These are phyloP conservation scores for Zaprionus camerounensis DNA, from an alignment of 1,140 invertebrate genomes.

Conservation along the genomic window DNA sequence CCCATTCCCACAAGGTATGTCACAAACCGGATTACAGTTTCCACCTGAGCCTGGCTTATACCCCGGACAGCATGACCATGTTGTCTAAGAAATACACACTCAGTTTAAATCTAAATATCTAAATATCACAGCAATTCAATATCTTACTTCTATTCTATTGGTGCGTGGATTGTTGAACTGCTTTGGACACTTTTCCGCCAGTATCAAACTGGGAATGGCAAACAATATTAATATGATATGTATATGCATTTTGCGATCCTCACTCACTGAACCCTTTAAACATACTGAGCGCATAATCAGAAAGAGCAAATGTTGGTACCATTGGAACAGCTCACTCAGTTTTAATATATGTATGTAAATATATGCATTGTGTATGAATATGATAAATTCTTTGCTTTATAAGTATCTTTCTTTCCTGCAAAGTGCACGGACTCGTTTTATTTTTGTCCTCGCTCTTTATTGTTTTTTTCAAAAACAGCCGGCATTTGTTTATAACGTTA, in stretches of 20 bases:
- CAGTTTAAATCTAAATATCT: background rate
- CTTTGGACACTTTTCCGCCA: background rate
- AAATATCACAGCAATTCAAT: background rate
- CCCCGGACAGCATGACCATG: background rate
- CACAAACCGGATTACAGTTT: background rate
- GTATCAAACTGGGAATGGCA: background rate
- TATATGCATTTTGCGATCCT: background rate
- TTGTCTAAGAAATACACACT: background rate
- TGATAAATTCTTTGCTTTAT: too few species aligned
- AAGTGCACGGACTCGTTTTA: too few species aligned
- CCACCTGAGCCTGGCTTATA: background rate
- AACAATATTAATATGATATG: background rate
- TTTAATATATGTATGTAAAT: too few species aligned
- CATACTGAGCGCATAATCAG: background rate
- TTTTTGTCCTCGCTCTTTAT: too few species aligned
- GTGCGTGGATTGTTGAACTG: background rate
- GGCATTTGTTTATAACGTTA: too few species aligned
- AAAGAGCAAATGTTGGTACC: too few species aligned
- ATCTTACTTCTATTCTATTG: background rate
- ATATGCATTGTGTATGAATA: too few species aligned
- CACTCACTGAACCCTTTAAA: background rate
- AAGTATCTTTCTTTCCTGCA: too few species aligned
- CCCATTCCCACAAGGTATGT: background rate
- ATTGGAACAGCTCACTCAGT: too few species aligned
- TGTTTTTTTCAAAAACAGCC: too few species aligned